These are phyloP conservation scores for Nibea coibor DNA, from an alignment of 2,113 vertebrate species.

Conservation along the genomic window DNA sequence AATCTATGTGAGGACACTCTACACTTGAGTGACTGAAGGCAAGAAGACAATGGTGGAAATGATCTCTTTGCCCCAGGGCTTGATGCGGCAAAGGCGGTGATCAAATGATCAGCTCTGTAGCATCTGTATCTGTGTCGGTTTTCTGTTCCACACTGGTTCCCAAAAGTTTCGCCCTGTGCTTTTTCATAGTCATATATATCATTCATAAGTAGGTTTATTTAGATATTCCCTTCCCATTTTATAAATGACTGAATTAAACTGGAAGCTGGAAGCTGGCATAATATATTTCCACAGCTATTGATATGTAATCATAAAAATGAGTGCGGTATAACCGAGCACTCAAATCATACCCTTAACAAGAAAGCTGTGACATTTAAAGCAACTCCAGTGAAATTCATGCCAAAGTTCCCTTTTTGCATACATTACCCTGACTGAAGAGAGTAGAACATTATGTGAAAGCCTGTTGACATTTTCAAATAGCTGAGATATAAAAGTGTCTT, in stretches of 20 bases:
- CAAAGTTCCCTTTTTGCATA: constrained; percentile 25
- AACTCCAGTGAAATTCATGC: constrained; percentile 7
- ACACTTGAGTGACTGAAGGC: constrained; percentile 26
- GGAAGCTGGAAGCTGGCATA: not conserved
- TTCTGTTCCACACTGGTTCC: not conserved
- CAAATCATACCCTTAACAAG: not conserved
- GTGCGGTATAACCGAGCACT: not conserved
- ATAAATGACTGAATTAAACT: not conserved
- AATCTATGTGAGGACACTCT: constrained; percentile 34
- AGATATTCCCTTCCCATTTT: not conserved
- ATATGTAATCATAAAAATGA: constrained; percentile 2
- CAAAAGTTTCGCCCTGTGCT: not conserved
- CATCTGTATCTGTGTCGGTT: not conserved
- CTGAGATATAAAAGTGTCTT: constrained; percentile 12
- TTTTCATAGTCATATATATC: not conserved
- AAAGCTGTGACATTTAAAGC: constrained; percentile 34
- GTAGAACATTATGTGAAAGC: constrained; percentile 19
- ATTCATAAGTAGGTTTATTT: not conserved
- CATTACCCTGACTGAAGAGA: constrained; percentile 40
- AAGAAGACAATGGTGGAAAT: constrained; percentile 39
- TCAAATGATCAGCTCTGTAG: not conserved
- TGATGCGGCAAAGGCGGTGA: constrained; percentile 8
- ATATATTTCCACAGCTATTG: not conserved
- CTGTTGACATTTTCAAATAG: constrained; percentile 48
- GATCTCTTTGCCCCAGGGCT: not conserved